Conservation (phyloP, 1,140 invertebrate species). For the Drosophila novamexicana region DNA sequence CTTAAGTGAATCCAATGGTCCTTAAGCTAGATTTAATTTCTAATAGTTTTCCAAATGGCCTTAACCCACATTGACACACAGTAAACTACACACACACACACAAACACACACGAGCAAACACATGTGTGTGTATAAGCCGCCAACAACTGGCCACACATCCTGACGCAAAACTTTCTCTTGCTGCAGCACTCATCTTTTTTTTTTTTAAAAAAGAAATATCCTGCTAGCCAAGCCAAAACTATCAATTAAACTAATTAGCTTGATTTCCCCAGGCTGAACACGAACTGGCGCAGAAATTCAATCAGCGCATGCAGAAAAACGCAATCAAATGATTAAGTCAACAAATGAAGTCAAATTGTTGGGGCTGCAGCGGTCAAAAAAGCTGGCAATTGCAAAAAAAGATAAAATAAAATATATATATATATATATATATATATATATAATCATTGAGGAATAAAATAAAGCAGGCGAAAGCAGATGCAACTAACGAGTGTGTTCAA, state of each 20-base stretch:
- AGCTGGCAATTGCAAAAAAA: slow-evolving; percentile 13
- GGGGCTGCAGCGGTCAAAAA: slow-evolving; percentile 37
- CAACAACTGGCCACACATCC: slow-evolving; percentile 7
- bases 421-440: neutral
- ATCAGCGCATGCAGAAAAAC: slow-evolving; percentile 77
- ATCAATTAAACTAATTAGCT: slow-evolving; percentile 82
- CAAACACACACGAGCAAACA: neutral
- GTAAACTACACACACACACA: slow-evolving; percentile 1
- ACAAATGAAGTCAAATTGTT: slow-evolving; percentile 79
- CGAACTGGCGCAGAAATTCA: slow-evolving; percentile 66
- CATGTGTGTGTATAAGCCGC: neutral
- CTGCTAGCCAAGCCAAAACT: slow-evolving; percentile 50
- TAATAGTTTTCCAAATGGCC: neutral
- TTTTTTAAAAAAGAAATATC: slow-evolving; percentile 10
- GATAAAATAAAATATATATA: slow-evolving; percentile 13
- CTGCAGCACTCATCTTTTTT: neutral
- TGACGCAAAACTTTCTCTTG: slow-evolving; percentile 23
- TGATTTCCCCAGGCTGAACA: slow-evolving; percentile 60
- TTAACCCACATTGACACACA: slow-evolving; percentile 15
- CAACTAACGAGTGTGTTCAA: slow-evolving; percentile 36
- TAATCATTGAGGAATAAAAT: slow-evolving; percentile 29
- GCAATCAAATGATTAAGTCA: slow-evolving; percentile 82
- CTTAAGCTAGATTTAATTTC: no score
- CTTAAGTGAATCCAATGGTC: no score
- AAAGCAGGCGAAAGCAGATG: slow-evolving; percentile 13